A percentile compares a stretch with the other conserved stretches of the same genome.
Conservation (phyloP, 2,113 vertebrate species). For the Campylomormyrus numenius region DNA sequence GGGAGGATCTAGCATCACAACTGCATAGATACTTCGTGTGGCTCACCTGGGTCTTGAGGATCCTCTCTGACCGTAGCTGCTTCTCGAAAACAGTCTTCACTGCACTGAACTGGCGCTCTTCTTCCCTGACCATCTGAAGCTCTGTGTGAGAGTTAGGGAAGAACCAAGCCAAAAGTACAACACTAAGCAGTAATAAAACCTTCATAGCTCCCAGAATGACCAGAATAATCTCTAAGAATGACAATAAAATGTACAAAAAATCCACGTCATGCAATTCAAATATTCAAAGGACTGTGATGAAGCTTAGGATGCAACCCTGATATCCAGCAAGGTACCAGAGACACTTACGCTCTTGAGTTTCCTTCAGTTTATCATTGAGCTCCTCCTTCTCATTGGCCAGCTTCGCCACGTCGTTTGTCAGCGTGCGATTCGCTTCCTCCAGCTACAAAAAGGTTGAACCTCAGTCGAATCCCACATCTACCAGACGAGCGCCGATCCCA, state of each 20-base stretch:
- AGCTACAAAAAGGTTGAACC: constrained; percentile 55
- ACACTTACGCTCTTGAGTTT: constrained; percentile 79
- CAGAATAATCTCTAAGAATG: background rate
- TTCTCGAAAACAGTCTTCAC: constrained; percentile 79
- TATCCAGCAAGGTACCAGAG: background rate
- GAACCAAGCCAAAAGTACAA: constrained; percentile 22
- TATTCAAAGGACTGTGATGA: background rate
- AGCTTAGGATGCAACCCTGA: background rate
- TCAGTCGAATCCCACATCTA: background rate
- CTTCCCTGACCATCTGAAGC: constrained; percentile 67
- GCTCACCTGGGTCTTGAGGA: constrained; percentile 86
- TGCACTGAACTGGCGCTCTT: constrained; percentile 60
- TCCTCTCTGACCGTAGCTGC: constrained; percentile 79
- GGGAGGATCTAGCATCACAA: background rate
- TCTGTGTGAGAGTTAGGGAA: constrained; percentile 53
- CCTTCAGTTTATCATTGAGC: constrained; percentile 88
- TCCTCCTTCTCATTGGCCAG: constrained; percentile 94
- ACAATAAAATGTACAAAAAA: background rate
- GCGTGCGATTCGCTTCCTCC: constrained; percentile 89
- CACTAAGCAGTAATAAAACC: background rate
- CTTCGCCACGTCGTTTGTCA: constrained; percentile 88
- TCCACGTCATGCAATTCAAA: background rate
- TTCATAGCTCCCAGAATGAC: background rate
- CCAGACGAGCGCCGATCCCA: background rate
- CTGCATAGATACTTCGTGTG: background rate